These are phyloP conservation scores for Acleris sparsana DNA, from an alignment of 2,888 invertebrate genomes.

Conservation along the genomic window DNA sequence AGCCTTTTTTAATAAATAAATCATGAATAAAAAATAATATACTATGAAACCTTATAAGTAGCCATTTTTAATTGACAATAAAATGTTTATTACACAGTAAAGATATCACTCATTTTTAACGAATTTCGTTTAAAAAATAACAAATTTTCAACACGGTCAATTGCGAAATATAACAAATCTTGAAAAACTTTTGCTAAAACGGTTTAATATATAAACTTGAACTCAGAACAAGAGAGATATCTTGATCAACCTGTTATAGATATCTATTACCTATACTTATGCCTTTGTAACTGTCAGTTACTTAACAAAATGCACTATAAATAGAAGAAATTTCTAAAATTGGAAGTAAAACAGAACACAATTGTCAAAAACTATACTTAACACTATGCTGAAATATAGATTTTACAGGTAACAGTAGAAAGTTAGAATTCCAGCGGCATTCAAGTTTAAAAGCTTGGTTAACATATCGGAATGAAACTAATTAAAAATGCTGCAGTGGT, in stretches of 20 bases:
- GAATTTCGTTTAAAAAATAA: slow-evolving; percentile 5
- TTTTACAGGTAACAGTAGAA: slow-evolving; percentile 10
- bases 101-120: slow-evolving; percentile 10
- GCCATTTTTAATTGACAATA: slow-evolving; percentile 38
- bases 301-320: too few relatives aligned
- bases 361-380: too few relatives aligned
- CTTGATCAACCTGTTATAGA: too few relatives aligned
- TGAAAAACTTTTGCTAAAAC: too few relatives aligned
- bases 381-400: not conserved
- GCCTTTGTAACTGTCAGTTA: too few relatives aligned
- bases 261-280: too few relatives aligned
- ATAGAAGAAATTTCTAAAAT: too few relatives aligned
- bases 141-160: too few relatives aligned
- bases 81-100: slow-evolving; percentile 33
- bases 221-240: too few relatives aligned
- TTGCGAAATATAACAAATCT: not conserved
- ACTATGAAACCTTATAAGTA: slow-evolving; percentile 16
- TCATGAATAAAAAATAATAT: slow-evolving; percentile 21
- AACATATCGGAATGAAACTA: slow-evolving; percentile 4
- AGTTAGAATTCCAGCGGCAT: slow-evolving; percentile 6
- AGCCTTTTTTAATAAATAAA: slow-evolving; percentile 53
- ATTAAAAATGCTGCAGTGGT: not conserved
- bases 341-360: too few relatives aligned
- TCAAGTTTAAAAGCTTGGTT: slow-evolving; percentile 27
- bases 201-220: too few relatives aligned